A percentile compares a stretch with the other conserved stretches of the same genome.
phyloP scores from a whole-genome alignment of 2,797 vertebrate genomes.

The Xerus rutilus region DNA sequence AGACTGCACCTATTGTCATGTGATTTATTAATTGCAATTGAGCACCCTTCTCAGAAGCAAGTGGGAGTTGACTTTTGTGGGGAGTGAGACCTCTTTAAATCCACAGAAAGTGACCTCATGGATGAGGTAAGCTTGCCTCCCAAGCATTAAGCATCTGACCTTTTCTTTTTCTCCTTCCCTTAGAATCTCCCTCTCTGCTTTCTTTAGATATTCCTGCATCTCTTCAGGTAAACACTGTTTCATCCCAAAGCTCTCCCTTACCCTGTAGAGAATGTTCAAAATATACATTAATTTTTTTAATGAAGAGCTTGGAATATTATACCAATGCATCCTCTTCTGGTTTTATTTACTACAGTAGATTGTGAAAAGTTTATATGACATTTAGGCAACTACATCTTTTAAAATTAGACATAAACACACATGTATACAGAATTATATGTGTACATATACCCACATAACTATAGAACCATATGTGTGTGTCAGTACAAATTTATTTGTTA shows the following conservation, averaged over 20 bases:
- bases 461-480: not conserved
- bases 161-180: not conserved
- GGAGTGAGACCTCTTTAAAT: not conserved
- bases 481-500: not conserved
- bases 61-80: not conserved
- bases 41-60: not conserved
- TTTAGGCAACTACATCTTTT: slow-evolving; percentile 85
- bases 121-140: not conserved
- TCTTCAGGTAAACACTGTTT: not conserved
- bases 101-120: not conserved
- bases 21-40: not conserved
- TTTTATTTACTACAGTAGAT: slow-evolving; percentile 82
- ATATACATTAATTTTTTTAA: slow-evolving; percentile 85
- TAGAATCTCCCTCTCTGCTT: not conserved
- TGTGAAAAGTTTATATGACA: slow-evolving; percentile 86
- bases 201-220: slow-evolving; percentile 39
- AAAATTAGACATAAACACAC: slow-evolving; percentile 84
- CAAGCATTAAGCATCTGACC: not conserved
- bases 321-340: slow-evolving; percentile 86
- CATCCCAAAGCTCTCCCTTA: not conserved
- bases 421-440: not conserved
- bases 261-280: slow-evolving; percentile 62
- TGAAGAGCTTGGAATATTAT: slow-evolving; percentile 86
- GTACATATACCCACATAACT: not conserved
- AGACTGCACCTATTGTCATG: no score